Evolutionary conservation across 2,888 invertebrate genomes (phyloP).

Genomic region (Nemoura dubitans): DNA sequence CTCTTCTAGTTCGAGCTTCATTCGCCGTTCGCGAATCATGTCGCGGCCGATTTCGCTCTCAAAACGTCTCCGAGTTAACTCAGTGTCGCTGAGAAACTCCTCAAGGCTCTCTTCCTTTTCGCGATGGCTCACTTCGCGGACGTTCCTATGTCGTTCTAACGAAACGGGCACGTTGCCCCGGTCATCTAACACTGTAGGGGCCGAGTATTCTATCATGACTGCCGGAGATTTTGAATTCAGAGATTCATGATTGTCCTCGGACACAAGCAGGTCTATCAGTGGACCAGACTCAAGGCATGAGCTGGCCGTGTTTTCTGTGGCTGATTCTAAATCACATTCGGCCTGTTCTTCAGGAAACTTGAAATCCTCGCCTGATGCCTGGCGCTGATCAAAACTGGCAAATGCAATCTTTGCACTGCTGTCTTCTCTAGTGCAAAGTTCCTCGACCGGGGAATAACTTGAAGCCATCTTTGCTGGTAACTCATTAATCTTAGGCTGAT

Average conservation of each 20-base stretch:
- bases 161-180: background rate
- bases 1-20: conserved; percentile 59
- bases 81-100: conserved; percentile 1
- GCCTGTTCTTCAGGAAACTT: background rate
- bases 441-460: background rate
- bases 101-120: conserved; percentile 8
- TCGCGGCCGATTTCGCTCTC: conserved; percentile 64
- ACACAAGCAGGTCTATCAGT: background rate
- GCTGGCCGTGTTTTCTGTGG: background rate
- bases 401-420: background rate
- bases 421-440: background rate
- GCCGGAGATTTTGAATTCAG: background rate
- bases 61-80: conserved; percentile 57
- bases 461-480: background rate
- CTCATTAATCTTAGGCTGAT: background rate
- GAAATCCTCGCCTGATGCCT: background rate
- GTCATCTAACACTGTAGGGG: background rate
- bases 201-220: background rate
- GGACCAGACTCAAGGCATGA: background rate
- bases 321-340: background rate
- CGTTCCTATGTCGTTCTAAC: background rate
- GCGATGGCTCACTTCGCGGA: background rate
- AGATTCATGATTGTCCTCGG: background rate
- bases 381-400: background rate
- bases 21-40: conserved; percentile 61